Conservation (phyloP, 1,140 invertebrate genomes). For the Sycophila sp. region DNA sequence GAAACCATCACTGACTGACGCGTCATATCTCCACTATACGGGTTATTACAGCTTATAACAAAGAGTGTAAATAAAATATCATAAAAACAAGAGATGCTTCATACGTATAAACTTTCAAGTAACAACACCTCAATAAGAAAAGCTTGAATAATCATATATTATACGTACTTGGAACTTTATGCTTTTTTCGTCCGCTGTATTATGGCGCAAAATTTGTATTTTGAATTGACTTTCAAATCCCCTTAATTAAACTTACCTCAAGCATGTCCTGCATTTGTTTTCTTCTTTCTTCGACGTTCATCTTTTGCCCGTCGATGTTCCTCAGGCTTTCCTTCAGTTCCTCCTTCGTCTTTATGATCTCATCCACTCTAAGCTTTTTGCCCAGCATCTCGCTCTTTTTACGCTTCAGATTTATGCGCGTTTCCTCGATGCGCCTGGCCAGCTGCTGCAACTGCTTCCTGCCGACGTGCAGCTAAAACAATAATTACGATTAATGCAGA, state of each 20-base stretch:
- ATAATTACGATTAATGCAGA: not conserved
- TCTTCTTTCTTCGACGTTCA: slow-evolving; percentile 54
- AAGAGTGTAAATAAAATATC: slow-evolving; percentile 1
- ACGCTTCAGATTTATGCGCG: slow-evolving; percentile 46
- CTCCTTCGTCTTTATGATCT: slow-evolving; percentile 46
- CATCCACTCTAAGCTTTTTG: slow-evolving; percentile 50
- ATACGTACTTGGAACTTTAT: too few relatives aligned
- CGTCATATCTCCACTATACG: too few relatives aligned
- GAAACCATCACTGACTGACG: too few relatives aligned
- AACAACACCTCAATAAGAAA: too few relatives aligned
- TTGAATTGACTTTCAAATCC: too few relatives aligned
- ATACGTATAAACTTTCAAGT: not conserved
- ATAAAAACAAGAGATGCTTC: not conserved
- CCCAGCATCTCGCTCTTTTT: slow-evolving; percentile 45
- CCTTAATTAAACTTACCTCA: slow-evolving; percentile 53
- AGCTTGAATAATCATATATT: too few relatives aligned
- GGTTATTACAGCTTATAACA: slow-evolving; percentile 1
- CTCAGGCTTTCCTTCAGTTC: slow-evolving; percentile 52
- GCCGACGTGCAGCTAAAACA: slow-evolving; percentile 43
- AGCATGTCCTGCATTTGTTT: slow-evolving; percentile 61
- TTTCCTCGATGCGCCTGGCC: slow-evolving; percentile 42
- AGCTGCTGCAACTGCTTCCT: slow-evolving; percentile 49
- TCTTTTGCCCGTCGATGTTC: slow-evolving; percentile 49
- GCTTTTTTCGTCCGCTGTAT: too few relatives aligned
- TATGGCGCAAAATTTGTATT: too few relatives aligned